Conservation (phyloP, 2,113 vertebrate species). For the Melozone crissalis region DNA sequence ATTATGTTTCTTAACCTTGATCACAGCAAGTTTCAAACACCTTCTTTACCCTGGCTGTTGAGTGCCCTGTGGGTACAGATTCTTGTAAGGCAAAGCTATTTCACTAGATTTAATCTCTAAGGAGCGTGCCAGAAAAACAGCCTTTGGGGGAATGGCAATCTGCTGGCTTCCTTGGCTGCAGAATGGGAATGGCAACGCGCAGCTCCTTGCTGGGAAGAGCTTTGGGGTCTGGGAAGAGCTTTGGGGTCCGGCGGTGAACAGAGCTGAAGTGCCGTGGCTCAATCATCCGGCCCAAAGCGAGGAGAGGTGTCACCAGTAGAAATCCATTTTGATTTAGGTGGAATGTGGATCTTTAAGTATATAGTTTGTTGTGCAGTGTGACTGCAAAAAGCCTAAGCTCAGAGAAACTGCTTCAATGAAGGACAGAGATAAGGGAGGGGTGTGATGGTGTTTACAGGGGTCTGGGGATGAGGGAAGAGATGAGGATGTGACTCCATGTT, state of each 20-base stretch:
- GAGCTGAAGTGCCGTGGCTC: not conserved
- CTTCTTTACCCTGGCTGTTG: slow-evolving; percentile 21
- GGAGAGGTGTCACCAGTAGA: not conserved
- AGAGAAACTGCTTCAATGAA: too few relatives aligned
- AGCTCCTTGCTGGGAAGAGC: not conserved
- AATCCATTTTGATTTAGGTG: too few relatives aligned
- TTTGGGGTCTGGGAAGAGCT: not conserved
- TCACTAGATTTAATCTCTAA: slow-evolving; percentile 59
- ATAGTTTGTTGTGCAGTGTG: too few relatives aligned
- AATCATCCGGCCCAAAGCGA: not conserved
- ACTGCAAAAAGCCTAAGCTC: too few relatives aligned
- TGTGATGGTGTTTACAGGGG: too few relatives aligned
- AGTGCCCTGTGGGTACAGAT: slow-evolving; percentile 56
- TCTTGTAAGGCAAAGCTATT: slow-evolving; percentile 53
- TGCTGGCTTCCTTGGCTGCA: slow-evolving; percentile 2
- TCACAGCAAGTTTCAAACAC: slow-evolving; percentile 47
- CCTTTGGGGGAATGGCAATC: slow-evolving; percentile 44
- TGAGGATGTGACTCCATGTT: too few relatives aligned
- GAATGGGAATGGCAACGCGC: not conserved
- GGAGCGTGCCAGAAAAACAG: slow-evolving; percentile 64
- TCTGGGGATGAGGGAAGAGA: too few relatives aligned
- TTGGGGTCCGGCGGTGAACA: not conserved
- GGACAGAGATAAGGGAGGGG: too few relatives aligned
- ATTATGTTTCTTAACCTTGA: slow-evolving; percentile 52
- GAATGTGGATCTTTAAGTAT: too few relatives aligned